phyloP scores from a whole-genome alignment of 2,797 vertebrate genomes.

The Paramormyrops hopkinsi region DNA sequence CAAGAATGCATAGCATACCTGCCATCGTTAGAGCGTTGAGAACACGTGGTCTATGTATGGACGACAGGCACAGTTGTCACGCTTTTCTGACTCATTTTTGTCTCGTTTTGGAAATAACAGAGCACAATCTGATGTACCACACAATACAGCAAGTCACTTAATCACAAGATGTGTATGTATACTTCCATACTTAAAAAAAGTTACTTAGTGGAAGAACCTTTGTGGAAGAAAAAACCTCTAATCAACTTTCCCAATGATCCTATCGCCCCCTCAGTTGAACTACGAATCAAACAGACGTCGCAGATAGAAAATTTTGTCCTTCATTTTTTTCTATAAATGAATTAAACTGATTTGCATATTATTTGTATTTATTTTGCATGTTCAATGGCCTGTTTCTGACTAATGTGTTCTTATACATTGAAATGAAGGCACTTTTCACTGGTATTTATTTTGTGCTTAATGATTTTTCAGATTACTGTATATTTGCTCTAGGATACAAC shows the following conservation, averaged over 20 bases:
- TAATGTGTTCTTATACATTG: background rate
- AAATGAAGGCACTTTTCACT: background rate
- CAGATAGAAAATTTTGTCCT: background rate
- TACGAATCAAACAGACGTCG: background rate
- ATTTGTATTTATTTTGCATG: background rate
- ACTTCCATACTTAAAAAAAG: background rate
- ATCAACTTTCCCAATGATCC: background rate
- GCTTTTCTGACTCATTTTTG: background rate
- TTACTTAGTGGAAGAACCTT: background rate
- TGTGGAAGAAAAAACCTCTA: background rate
- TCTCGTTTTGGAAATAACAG: background rate
- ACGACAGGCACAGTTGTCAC: background rate
- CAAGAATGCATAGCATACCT: background rate
- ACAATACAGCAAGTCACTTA: background rate
- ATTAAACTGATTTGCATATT: background rate
- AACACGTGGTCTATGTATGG: background rate
- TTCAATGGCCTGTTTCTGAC: background rate
- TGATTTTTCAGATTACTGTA: background rate
- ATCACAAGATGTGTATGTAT: background rate
- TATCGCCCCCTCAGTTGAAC: background rate
- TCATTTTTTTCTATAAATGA: background rate
- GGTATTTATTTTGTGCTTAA: background rate
- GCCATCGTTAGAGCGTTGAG: background rate
- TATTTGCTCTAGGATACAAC: background rate
- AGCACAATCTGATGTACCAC: background rate